Conservation (phyloP, 2,797 vertebrate species). For the Choloepus didactylus region DNA sequence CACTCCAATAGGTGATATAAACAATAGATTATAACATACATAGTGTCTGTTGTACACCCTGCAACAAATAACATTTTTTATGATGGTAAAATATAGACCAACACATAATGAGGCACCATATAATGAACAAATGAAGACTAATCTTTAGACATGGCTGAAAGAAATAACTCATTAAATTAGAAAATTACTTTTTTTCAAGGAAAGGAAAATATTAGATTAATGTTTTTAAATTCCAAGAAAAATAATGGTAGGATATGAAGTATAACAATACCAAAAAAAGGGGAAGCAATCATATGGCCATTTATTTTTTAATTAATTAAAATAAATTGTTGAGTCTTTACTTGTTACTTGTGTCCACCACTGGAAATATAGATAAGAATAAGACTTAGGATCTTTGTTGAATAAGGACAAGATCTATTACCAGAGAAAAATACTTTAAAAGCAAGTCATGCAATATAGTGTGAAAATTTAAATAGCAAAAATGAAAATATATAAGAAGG, state of each 20-base stretch:
- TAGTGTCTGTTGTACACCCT: not conserved
- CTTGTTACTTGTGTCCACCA: not conserved
- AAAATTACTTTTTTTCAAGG: not conserved
- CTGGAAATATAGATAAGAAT: not conserved
- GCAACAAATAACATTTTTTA: not conserved
- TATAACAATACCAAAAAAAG: not conserved
- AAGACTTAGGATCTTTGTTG: not conserved
- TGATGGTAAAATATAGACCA: not conserved
- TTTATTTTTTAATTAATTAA: conserved; percentile 10
- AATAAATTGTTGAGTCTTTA: not conserved
- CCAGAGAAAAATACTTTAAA: not conserved
- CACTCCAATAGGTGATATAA: not conserved
- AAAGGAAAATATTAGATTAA: not conserved
- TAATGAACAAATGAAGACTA: not conserved
- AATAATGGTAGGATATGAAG: not conserved
- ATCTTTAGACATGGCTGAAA: not conserved
- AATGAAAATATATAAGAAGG: not conserved
- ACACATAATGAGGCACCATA: not conserved
- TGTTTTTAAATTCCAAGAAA: not conserved
- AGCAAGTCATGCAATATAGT: not conserved
- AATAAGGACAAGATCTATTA: not conserved
- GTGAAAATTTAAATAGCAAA: conserved; percentile 10
- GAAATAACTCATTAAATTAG: conserved; percentile 28
- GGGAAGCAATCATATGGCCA: not conserved
- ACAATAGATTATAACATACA: not conserved